Evolutionary conservation across 1,140 invertebrate species (phyloP).

Genomic region (Halictus rubicundus): DNA sequence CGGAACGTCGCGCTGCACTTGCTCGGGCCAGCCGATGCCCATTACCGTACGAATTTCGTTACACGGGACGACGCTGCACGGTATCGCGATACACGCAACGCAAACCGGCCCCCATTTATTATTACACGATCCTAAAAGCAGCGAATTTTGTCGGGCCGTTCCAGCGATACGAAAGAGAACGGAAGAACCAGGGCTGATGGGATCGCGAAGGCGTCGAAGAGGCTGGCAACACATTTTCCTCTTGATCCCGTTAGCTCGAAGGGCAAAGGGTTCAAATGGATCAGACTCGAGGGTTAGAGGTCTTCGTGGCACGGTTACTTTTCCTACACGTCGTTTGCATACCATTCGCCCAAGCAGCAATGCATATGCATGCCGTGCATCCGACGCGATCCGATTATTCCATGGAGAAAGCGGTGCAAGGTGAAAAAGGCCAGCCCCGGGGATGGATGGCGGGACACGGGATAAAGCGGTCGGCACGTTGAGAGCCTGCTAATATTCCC

Average conservation of each 20-base stretch:
- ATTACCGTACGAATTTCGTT: background rate
- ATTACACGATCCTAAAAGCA: background rate
- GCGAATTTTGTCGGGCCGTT: background rate
- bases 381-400: conserved; percentile 56
- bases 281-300: conserved; percentile 45
- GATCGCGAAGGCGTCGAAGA: background rate
- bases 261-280: conserved; percentile 29
- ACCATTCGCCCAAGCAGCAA: conserved; percentile 72
- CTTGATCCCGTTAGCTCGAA: background rate
- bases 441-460: conserved; percentile 25
- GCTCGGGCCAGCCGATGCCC: background rate
- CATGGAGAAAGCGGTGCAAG: conserved; percentile 11
- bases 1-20: background rate
- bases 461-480: conserved; percentile 13
- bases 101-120: background rate
- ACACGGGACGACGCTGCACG: too few species aligned
- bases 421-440: background rate
- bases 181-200: background rate
- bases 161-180: background rate
- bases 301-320: conserved; percentile 67
- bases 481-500: conserved; percentile 65
- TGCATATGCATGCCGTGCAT: conserved; percentile 75
- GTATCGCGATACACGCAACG: background rate
- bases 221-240: background rate
- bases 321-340: conserved; percentile 73